These are phyloP conservation scores for Caenorhabditis drosophilae DNA, from an alignment of 2,888 invertebrate genomes.

Conservation along the genomic window DNA sequence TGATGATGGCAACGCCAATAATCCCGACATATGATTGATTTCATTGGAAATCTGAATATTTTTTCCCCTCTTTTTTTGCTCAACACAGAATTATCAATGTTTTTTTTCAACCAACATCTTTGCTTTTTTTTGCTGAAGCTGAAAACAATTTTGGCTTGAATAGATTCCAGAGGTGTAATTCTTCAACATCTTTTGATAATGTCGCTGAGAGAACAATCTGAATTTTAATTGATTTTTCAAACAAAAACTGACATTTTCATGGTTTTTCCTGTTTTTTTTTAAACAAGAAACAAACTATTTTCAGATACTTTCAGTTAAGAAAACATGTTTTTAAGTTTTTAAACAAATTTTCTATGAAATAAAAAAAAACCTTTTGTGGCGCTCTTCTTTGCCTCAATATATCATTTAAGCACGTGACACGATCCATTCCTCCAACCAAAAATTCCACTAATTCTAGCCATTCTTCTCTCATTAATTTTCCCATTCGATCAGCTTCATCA, in stretches of 20 bases:
- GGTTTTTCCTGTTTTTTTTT: too few relatives aligned
- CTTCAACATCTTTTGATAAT: slow-evolving; percentile 81
- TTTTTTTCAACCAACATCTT: slow-evolving; percentile 24
- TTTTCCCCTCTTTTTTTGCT: not conserved
- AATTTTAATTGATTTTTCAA: too few relatives aligned
- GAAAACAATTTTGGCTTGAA: slow-evolving; percentile 88
- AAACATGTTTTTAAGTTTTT: too few relatives aligned
- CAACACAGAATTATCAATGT: not conserved
- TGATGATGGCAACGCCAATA: slow-evolving; percentile 34
- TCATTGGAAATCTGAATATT: slow-evolving; percentile 22
- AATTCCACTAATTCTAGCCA: slow-evolving; percentile 84
- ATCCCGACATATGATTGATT: slow-evolving; percentile 38
- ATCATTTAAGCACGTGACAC: slow-evolving; percentile 17
- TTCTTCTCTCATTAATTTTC: slow-evolving; percentile 88
- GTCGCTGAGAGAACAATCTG: slow-evolving; percentile 97
- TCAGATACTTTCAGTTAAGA: too few relatives aligned
- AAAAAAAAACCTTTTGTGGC: slow-evolving; percentile 35
- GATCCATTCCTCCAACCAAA: slow-evolving; percentile 26
- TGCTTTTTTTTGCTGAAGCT: slow-evolving; percentile 38
- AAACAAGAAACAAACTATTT: too few relatives aligned
- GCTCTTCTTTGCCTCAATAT: slow-evolving; percentile 24
- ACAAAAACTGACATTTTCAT: too few relatives aligned
- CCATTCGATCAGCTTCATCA: slow-evolving; percentile 95
- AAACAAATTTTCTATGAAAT: too few relatives aligned
- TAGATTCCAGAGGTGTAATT: slow-evolving; percentile 83